A percentile compares a stretch with the other conserved stretches of the same genome.
These are phyloP conservation scores for Thripadectes ignobilis DNA, from an alignment of 2,797 vertebrate species.

Conservation along the genomic window DNA sequence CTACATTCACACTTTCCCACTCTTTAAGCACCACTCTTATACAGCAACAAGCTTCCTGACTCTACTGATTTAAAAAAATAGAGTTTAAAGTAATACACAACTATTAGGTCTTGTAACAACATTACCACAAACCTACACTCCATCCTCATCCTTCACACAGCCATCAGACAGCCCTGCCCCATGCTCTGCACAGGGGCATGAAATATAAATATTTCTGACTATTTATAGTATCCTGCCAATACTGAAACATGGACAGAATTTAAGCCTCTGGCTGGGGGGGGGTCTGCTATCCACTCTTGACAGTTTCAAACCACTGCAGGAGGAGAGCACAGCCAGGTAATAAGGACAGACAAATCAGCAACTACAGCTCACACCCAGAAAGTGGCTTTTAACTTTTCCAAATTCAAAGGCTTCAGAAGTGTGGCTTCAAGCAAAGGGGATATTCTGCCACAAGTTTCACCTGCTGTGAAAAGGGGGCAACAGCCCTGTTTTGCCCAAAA, in stretches of 20 bases:
- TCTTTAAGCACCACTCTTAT: background rate
- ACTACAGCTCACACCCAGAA: background rate
- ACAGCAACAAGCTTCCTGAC: background rate
- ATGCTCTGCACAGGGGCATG: background rate
- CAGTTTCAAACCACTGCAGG: accelerated
- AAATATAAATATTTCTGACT: background rate
- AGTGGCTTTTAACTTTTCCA: background rate
- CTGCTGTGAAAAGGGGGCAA: background rate
- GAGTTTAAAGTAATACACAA: background rate
- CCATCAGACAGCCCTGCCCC: background rate
- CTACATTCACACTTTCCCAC: background rate
- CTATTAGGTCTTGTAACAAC: background rate
- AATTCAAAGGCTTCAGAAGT: background rate
- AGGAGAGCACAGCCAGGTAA: background rate
- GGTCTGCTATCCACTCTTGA: background rate
- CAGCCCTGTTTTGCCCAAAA: background rate
- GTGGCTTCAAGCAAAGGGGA: background rate
- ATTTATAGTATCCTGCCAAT: background rate
- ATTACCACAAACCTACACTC: background rate
- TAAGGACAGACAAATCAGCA: accelerated
- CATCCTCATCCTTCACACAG: accelerated
- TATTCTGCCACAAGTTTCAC: background rate
- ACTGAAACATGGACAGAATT: accelerated
- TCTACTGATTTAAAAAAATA: background rate
- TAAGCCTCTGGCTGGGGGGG: background rate